phyloP scores from a whole-genome alignment of 2,113 vertebrate species.

The Leptocoma aspasia region DNA sequence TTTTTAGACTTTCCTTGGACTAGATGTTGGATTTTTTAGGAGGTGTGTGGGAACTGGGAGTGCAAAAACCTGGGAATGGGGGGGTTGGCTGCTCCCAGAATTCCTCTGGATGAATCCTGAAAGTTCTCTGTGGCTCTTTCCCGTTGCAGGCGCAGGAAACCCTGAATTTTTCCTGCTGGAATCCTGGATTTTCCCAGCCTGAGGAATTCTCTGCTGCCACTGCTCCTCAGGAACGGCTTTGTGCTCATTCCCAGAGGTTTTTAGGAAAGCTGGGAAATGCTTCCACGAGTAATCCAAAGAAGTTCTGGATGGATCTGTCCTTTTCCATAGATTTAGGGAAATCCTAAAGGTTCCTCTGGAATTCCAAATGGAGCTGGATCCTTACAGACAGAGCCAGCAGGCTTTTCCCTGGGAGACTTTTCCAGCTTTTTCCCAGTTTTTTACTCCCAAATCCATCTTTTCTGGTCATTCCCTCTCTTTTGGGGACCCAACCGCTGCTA shows the following conservation, averaged over 20 bases:
- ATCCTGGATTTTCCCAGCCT: not conserved
- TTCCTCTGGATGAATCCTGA: not conserved
- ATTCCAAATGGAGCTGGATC: not conserved
- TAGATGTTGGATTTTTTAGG: not conserved
- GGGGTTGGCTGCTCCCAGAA: not conserved
- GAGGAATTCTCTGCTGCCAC: not conserved
- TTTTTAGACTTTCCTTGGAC: not conserved
- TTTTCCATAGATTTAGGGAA: not conserved
- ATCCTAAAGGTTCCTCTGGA: not conserved
- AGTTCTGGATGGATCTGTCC: not conserved
- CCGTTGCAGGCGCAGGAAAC: not conserved
- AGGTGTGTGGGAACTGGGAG: not conserved
- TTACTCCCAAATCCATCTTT: not conserved
- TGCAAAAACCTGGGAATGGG: not conserved
- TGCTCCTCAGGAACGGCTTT: not conserved
- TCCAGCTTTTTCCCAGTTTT: not conserved
- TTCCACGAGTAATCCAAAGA: not conserved
- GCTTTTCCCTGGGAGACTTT: not conserved
- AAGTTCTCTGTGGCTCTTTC: not conserved
- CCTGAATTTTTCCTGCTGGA: not conserved
- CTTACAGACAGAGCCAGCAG: not conserved
- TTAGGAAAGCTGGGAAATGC: not conserved
- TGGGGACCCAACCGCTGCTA: slow-evolving; percentile 63
- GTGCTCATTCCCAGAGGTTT: not conserved
- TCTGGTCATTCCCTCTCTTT: not conserved